Conservation (phyloP, 2,888 invertebrate genomes). For the Barypeithes pellucidus region DNA sequence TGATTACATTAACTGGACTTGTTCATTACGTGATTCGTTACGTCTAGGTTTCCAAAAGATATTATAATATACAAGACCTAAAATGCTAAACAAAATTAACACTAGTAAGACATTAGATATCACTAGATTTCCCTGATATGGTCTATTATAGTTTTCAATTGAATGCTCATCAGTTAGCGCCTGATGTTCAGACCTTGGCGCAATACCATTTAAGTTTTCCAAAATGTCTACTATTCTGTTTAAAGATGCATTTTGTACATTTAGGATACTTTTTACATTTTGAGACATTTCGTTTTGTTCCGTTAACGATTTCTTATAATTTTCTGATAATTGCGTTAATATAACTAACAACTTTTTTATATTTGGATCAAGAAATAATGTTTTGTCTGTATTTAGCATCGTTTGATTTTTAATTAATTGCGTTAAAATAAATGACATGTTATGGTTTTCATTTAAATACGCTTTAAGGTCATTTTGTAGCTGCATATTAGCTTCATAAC, state of each 20-base stretch:
- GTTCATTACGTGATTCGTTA: background rate
- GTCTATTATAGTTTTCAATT: background rate
- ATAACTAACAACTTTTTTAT: background rate
- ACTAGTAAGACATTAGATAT: background rate
- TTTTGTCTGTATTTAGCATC: background rate
- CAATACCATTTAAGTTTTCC: background rate
- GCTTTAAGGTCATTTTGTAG: background rate
- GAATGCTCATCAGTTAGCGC: background rate
- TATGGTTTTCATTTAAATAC: background rate
- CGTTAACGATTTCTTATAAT: background rate
- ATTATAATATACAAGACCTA: background rate
- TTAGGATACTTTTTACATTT: background rate
- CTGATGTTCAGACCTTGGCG: background rate
- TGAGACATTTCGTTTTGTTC: background rate
- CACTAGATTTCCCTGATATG: background rate
- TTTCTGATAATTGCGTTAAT: background rate
- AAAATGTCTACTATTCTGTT: background rate
- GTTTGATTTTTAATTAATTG: background rate
- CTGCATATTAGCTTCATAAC: background rate
- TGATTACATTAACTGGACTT: constrained; percentile 1
- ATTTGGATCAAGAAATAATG: background rate
- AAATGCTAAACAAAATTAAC: background rate
- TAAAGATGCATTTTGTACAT: background rate
- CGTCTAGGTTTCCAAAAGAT: background rate
- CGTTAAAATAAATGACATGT: background rate